Percentiles rank a stretch among this genome's conserved stretches.
These are phyloP conservation scores for Petroica traversi DNA, from an alignment of 2,113 vertebrate genomes.

Conservation along the genomic window DNA sequence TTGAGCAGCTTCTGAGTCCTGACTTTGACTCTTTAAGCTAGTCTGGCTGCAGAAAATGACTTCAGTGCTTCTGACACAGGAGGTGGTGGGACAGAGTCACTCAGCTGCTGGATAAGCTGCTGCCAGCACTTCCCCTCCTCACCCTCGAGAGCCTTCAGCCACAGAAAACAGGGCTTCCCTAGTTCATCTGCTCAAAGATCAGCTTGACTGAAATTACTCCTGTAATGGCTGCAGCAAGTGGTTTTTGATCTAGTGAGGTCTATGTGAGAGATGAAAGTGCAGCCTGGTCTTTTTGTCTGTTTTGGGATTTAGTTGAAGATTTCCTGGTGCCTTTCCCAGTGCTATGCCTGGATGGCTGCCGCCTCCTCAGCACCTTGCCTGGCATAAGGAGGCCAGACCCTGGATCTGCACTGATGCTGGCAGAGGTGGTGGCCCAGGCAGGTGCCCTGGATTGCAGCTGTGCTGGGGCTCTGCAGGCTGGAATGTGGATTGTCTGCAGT, in stretches of 20 bases:
- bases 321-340: background rate
- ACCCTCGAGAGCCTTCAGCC: background rate
- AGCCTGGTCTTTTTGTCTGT: background rate
- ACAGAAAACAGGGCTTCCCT: background rate
- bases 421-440: background rate
- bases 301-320: background rate
- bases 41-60: background rate
- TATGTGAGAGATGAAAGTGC: background rate
- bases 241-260: background rate
- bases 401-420: background rate
- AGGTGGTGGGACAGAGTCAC: background rate
- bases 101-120: background rate
- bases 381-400: fast-evolving
- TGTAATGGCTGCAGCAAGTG: background rate
- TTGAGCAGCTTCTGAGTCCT: background rate
- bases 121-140: background rate
- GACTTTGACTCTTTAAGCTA: background rate
- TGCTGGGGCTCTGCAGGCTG: background rate
- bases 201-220: background rate
- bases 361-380: background rate
- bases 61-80: fast-evolving
- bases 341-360: background rate
- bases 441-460: background rate
- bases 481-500: background rate
- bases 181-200: background rate